These are phyloP conservation scores for Cantharis nigra DNA, from an alignment of 2,888 invertebrate species.

Conservation along the genomic window DNA sequence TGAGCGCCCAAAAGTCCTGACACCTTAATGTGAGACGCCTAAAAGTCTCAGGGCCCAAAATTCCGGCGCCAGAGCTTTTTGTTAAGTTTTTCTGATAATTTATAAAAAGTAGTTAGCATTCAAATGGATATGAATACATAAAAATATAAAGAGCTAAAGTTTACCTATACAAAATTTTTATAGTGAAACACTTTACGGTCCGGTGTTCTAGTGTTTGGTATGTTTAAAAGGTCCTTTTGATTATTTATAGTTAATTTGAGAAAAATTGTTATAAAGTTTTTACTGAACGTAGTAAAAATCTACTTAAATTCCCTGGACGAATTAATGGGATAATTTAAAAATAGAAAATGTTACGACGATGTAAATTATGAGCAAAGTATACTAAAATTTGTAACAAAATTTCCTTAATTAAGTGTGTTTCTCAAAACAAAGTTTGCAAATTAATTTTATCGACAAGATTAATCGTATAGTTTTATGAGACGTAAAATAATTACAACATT, in stretches of 20 bases:
- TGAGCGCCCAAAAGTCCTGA: too few relatives aligned
- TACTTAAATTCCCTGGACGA: background rate
- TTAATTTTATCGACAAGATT: background rate
- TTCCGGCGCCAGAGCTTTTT: too few relatives aligned
- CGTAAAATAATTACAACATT: background rate
- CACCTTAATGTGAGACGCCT: too few relatives aligned
- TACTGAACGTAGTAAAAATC: background rate
- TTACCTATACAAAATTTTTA: background rate
- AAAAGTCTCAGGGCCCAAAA: too few relatives aligned
- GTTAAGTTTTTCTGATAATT: too few relatives aligned
- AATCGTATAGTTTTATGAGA: background rate
- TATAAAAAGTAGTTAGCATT: background rate
- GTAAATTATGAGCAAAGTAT: background rate
- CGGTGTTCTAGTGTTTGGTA: background rate
- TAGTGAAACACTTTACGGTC: background rate
- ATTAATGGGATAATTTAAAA: background rate
- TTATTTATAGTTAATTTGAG: background rate
- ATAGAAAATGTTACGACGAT: background rate
- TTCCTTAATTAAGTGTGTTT: background rate
- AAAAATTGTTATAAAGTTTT: background rate
- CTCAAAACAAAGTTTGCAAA: background rate
- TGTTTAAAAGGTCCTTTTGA: background rate
- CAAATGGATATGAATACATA: background rate
- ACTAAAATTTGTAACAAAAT: background rate
- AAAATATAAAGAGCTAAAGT: background rate